Evolutionary conservation across 2,113 vertebrate genomes (phyloP), one percentile per base, ranked within the genome.

Genomic region (Rana temporaria): DNA sequence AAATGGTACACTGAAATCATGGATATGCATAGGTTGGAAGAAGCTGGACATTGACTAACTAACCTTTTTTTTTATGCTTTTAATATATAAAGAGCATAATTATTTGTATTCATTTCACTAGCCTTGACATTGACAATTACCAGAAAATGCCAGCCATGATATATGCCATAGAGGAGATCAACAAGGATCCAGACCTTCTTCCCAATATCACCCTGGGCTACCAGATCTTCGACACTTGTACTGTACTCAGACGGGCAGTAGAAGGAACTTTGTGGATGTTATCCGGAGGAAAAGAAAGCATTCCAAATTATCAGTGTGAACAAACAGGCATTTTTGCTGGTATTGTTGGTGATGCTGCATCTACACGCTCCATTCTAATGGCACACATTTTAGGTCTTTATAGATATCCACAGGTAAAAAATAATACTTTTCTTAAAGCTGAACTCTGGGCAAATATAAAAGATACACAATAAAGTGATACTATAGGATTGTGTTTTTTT

Each of bases 361-460:
- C 81, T 20, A 84, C 81, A 57, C 19, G 74, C 4, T 84, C 81
- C n/a, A 84, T 84, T 38, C 62, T 77, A 1, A 77, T 84, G 71
- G 63, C 72, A 16, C 71, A 77, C n/a, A 62, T 84, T 1, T 63
- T 84, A 55, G 74, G 73, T 19, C 72, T 84, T 18, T 77, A 68
- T 17, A 66, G 74, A 77, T 76, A 68, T 19, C 81, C 81, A 42
- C 71, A 76, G 81, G 81, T 84, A 78, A 34, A 48, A 53, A n/a
- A 38, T 57, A 7, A 24, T n/a, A 22, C 42, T 48, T 48, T 48
- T 1, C 42, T 14, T 48, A 48, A 12, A 48, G 6, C 6, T 38
- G 34, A 38, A 8, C 34, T 6, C 6, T 38, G 34, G 4, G 34
- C 7, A 8, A 5, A 38, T 8, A 38, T 38, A 38, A 30, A 30